Conservation (phyloP, 2,113 vertebrate species). For the Myotis lucifugus region DNA sequence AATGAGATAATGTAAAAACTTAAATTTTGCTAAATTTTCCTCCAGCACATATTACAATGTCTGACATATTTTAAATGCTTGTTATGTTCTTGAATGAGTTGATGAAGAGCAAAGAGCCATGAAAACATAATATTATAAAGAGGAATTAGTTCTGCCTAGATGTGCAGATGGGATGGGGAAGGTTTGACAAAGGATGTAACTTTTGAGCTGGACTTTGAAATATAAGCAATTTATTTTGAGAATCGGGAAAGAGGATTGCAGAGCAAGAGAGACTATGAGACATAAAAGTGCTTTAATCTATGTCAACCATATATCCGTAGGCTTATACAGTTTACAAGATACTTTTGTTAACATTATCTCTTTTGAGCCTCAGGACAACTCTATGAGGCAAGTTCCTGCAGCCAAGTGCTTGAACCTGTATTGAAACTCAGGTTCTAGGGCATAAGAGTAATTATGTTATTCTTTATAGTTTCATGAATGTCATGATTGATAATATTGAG, state of each 20-base stretch:
- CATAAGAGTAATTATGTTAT: neutral
- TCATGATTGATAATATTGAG: neutral
- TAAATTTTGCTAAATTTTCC: neutral
- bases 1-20: neutral
- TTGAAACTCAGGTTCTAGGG: neutral
- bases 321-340: neutral
- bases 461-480: neutral
- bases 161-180: neutral
- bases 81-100: neutral
- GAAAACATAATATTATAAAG: neutral
- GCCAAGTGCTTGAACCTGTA: neutral
- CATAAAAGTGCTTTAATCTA: neutral
- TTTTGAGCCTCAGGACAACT: neutral
- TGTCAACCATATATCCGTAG: neutral
- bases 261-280: neutral
- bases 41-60: neutral
- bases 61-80: slow-evolving; percentile 12
- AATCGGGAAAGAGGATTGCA: neutral
- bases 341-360: neutral
- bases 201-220: slow-evolving; percentile 37
- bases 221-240: neutral
- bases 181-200: neutral
- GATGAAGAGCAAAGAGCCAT: neutral
- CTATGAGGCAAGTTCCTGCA: neutral
- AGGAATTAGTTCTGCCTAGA: neutral